Percentiles rank a stretch among this genome's conserved stretches.
These are phyloP conservation scores for Yoshiicerus persimilis DNA, from an alignment of 1,140 invertebrate species.

Conservation along the genomic window DNA sequence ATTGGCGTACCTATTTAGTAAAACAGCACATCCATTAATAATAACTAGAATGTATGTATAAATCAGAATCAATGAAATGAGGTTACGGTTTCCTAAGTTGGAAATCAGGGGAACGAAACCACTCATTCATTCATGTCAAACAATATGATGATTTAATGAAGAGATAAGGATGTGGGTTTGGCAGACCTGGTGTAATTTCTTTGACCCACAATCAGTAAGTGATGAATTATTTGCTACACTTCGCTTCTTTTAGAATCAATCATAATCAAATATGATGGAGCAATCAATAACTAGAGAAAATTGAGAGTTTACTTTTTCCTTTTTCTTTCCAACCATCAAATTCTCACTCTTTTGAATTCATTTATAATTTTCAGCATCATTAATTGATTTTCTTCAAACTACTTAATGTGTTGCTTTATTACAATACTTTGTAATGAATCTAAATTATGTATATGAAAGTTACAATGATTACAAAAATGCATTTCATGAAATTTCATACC, in stretches of 20 bases:
- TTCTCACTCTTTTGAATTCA: no score
- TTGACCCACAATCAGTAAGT: not conserved
- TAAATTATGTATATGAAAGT: no score
- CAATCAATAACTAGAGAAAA: not conserved
- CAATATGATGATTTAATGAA: not conserved
- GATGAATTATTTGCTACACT: not conserved
- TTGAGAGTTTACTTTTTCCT: no score
- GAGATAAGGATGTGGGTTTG: not conserved
- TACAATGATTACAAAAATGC: no score
- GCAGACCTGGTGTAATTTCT: not conserved
- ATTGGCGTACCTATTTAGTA: not conserved
- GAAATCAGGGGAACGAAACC: not conserved
- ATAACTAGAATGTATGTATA: not conserved
- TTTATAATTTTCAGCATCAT: no score
- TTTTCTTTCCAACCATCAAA: no score
- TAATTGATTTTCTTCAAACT: no score
- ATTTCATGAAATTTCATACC: no score
- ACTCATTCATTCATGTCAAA: not conserved
- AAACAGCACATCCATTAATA: not conserved
- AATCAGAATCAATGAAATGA: not conserved
- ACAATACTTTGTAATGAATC: no score
- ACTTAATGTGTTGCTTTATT: no score
- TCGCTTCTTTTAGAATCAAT: not conserved
- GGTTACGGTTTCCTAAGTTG: not conserved
- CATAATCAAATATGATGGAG: not conserved